Base-by-base conservation (phyloP, 2,888 invertebrate genomes). In the Dryococelus australis region DNA sequence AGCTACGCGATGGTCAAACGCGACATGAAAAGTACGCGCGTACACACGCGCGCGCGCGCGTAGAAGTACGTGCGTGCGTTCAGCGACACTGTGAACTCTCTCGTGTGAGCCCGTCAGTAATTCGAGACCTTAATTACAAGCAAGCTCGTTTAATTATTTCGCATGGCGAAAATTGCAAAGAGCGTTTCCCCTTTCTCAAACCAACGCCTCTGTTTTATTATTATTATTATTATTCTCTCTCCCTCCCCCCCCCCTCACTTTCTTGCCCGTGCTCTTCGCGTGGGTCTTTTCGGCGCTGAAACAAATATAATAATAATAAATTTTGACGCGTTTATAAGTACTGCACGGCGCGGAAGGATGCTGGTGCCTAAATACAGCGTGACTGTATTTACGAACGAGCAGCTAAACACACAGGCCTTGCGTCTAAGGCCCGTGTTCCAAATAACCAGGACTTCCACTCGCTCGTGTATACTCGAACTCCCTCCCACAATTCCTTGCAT, bases 81-180 rank as follows among this genome's bases (percentile, higher is more conserved):
- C 8, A 1, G 47, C 47, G 47, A 47, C 47, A 6, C 12, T 16
- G 47, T 10, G 47, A 47, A 47, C 12, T 47, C 35, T 47, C 47
- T 47, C 47, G 47, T 12, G 47, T 47, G 65, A 65, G 65, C 24
- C 20, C n/a, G 65, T 20, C 65, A n/a, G 65, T n/a, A 65, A 65
- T 65, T 65, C 24, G 0, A 65, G 24, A 65, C 65, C 65, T 65
- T 65, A 65, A 65, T 65, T 65, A 65, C 65, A 65, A 65, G 65
- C 65, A n/a, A 65, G 24, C 65, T 65, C 65, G 65, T 65, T 65
- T 65, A 65, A 65, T 65, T 65, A 65, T 65, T 65, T 20, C n/a
- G 65, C 65, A 65, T 20, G 65, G 65, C 8, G 65, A 65, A 65
- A 65, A 65, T 65, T 65, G 16, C 65, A 65, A 65, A 35, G 24